Evolutionary conservation across 2,113 vertebrate species (phyloP).

Genomic region (Eulacestoma nigropectus): DNA sequence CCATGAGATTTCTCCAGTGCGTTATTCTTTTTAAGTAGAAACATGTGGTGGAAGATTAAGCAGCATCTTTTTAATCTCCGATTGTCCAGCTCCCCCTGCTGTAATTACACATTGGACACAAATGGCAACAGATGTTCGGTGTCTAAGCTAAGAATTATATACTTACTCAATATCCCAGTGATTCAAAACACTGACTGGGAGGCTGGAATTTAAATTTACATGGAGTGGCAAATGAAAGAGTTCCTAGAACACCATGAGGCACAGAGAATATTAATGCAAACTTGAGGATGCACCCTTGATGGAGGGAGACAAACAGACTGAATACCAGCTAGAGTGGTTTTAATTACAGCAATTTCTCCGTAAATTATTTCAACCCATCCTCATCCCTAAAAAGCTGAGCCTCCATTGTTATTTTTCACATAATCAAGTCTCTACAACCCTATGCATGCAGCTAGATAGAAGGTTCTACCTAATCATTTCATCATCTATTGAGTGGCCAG

Average conservation of each 20-base stretch:
- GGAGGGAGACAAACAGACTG: background rate
- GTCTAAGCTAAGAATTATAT: constrained; percentile 79
- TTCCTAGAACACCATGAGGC: background rate
- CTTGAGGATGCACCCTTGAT: background rate
- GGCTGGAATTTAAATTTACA: constrained; percentile 44
- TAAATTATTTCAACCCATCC: background rate
- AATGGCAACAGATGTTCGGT: constrained; percentile 81
- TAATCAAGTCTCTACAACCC: background rate
- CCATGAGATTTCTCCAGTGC: constrained; percentile 48
- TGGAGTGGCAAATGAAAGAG: constrained; percentile 15
- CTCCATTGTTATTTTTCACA: background rate
- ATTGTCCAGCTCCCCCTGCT: constrained; percentile 76
- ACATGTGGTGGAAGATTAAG: constrained; percentile 76
- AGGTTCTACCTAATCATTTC: background rate
- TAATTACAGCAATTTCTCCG: background rate
- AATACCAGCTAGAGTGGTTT: background rate
- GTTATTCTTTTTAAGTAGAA: constrained; percentile 63
- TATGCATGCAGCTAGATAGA: background rate
- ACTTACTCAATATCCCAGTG: constrained; percentile 73
- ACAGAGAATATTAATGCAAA: background rate
- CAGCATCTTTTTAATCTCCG: constrained; percentile 73
- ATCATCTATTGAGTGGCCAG: background rate
- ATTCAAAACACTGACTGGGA: constrained; percentile 52
- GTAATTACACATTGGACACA: constrained; percentile 76
- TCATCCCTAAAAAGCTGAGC: background rate